Percentiles rank a stretch among this genome's conserved stretches.
These are phyloP conservation scores for Zaprionus kolodkinae DNA, from an alignment of 1,140 invertebrate genomes.

Conservation along the genomic window DNA sequence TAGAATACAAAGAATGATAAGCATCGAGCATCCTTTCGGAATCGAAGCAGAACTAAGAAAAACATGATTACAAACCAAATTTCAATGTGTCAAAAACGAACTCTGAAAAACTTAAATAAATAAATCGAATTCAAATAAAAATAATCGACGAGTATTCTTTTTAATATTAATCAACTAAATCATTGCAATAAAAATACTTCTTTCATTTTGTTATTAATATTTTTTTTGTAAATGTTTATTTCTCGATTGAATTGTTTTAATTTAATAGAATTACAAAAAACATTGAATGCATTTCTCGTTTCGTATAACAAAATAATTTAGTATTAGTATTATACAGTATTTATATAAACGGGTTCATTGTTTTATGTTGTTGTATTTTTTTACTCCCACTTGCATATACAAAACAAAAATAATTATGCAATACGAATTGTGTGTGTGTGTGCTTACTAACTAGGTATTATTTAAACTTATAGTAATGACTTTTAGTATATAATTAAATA, in stretches of 20 bases:
- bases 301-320: slow-evolving; percentile 84
- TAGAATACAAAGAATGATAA: slow-evolving; percentile 29
- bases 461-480: slow-evolving; percentile 84
- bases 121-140: slow-evolving; percentile 57
- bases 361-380: slow-evolving; percentile 39
- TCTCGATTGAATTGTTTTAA: slow-evolving; percentile 79
- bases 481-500: slow-evolving; percentile 84
- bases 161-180: too few species aligned
- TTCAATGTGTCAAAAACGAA: slow-evolving; percentile 77
- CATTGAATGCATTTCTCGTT: slow-evolving; percentile 76
- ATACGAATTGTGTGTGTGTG: slow-evolving; percentile 67
- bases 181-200: background rate
- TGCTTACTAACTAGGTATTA: slow-evolving; percentile 75
- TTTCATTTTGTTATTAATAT: slow-evolving; percentile 67
- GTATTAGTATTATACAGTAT: slow-evolving; percentile 84
- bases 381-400: slow-evolving; percentile 61
- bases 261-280: slow-evolving; percentile 81
- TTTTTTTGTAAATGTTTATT: slow-evolving; percentile 80
- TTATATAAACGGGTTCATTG: slow-evolving; percentile 69
- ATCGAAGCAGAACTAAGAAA: slow-evolving; percentile 38
- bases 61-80: slow-evolving; percentile 55
- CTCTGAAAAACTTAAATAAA: slow-evolving; percentile 64
- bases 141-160: background rate
- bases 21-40: slow-evolving; percentile 32
- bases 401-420: slow-evolving; percentile 76